Base-by-base conservation (phyloP, 2,113 vertebrate species). In the Oostethus manadensis region DNA sequence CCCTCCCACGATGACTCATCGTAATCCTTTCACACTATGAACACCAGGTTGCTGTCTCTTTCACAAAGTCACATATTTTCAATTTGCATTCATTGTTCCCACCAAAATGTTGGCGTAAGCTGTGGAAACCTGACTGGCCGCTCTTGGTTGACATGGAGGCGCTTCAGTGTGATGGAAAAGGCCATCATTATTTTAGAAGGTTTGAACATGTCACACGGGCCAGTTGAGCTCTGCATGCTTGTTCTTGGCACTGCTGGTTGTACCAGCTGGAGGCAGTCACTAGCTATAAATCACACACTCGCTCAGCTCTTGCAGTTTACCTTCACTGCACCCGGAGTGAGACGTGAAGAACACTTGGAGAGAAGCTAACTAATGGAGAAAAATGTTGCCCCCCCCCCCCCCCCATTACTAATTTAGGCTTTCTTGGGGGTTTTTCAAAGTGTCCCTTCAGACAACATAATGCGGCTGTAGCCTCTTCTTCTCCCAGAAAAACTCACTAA, bases 231-330 rank as follows among this genome's bases (percentile, higher is more conserved):
- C 74, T 76, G 83, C 83, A 83, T 84, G 80, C 80, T 85, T 71
- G 74, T 22, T 42, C 78, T 82, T 84, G 87, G 86, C 87, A 81
- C 73, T 56, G 64, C 76, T 65, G 47, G 60, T 82, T 69, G 80
- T 62, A 86, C 83, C 88, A 90, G 87, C 87, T 87, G 88, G 88
- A 76, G 82, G 87, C 81, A 89, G 87, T 89, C 85, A 85, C 69
- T 80, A 66, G 76, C 76, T 81, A 88, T 88, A 88, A 89, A 89
- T 89, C 87, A 87, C 71, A 87, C 71, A 69, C 78, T 71, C 26
- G 73, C 67, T 79, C 75, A 78, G 78, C 69, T 76, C 71, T 78
- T 33, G 29, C 76, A 74, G 71, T 87, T 75, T 58, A 45, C 67
- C 70, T 76, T 76, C 58, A 55, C 77, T 81, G 68, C 76, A 50